Percentiles rank a stretch among this genome's conserved stretches.
Conservation (phyloP, 2,113 vertebrate species). For the Gallinago media region DNA sequence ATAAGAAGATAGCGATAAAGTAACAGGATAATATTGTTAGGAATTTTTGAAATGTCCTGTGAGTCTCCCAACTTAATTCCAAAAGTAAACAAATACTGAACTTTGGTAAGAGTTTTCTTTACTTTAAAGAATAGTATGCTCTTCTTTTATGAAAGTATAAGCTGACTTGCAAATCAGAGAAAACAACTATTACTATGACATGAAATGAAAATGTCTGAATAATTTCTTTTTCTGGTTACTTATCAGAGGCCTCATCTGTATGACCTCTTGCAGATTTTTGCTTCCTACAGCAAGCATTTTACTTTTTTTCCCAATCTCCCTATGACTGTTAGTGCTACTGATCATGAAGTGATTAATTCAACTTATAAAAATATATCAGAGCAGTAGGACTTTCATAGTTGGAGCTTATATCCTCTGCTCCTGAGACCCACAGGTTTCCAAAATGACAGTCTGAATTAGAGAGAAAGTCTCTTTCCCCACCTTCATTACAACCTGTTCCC, state of each 20-base stretch:
- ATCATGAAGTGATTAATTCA: neutral
- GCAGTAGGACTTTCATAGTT: neutral
- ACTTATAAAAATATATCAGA: neutral
- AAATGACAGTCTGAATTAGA: neutral
- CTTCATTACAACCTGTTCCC: neutral
- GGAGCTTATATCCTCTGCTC: neutral
- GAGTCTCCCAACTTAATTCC: neutral
- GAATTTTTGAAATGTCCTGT: neutral
- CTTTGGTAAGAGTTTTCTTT: neutral
- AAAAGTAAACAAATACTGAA: neutral
- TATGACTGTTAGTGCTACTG: neutral
- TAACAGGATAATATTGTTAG: neutral
- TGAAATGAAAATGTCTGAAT: neutral
- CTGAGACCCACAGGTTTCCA: neutral
- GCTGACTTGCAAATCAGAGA: neutral
- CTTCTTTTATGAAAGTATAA: neutral
- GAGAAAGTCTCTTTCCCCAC: neutral
- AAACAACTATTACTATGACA: neutral
- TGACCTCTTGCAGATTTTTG: neutral
- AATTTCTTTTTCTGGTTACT: neutral
- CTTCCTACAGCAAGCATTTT: neutral
- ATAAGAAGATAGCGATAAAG: neutral
- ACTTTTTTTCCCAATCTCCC: neutral
- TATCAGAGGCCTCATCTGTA: neutral
- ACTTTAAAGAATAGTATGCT: neutral